Percentiles rank a stretch among this genome's conserved stretches.
These are phyloP conservation scores for Neoniphon sammara DNA, from an alignment of 2,797 vertebrate species.

Conservation along the genomic window DNA sequence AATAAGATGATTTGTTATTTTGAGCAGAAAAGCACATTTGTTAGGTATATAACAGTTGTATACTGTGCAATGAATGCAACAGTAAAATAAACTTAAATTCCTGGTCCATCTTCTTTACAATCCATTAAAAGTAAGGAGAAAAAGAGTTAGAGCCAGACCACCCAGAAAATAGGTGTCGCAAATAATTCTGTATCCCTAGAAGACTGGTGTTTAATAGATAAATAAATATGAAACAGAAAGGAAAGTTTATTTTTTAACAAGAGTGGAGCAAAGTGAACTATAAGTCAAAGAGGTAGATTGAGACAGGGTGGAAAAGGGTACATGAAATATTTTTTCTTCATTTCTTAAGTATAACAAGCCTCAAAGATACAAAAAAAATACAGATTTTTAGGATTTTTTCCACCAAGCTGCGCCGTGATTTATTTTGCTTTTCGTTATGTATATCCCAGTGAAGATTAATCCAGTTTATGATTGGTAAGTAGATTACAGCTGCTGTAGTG, in stretches of 20 bases:
- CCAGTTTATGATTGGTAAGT: slow-evolving; percentile 73
- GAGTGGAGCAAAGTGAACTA: not conserved
- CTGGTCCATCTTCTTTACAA: too few relatives aligned
- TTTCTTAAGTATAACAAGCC: slow-evolving; percentile 53
- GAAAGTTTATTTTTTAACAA: not conserved
- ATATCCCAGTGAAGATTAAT: slow-evolving; percentile 59
- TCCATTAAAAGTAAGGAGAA: too few relatives aligned
- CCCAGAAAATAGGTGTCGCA: too few relatives aligned
- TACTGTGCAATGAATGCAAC: too few relatives aligned
- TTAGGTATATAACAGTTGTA: too few relatives aligned
- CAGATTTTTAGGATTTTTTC: slow-evolving; percentile 48
- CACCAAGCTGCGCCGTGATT: slow-evolving; percentile 37
- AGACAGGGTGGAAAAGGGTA: not conserved
- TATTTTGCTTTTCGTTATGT: slow-evolving; percentile 42
- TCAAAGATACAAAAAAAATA: slow-evolving; percentile 40
- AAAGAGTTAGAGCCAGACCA: too few relatives aligned
- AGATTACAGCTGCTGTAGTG: slow-evolving; percentile 55
- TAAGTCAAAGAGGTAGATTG: not conserved
- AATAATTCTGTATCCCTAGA: too few relatives aligned
- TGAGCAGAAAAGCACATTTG: too few relatives aligned
- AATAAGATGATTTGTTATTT: too few relatives aligned
- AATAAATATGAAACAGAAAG: slow-evolving; percentile 14
- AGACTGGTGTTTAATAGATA: not conserved
- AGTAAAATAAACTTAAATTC: too few relatives aligned
- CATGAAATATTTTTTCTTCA: slow-evolving; percentile 39